Conservation (phyloP, 2,113 vertebrate genomes). For the Caranx melampygus region DNA sequence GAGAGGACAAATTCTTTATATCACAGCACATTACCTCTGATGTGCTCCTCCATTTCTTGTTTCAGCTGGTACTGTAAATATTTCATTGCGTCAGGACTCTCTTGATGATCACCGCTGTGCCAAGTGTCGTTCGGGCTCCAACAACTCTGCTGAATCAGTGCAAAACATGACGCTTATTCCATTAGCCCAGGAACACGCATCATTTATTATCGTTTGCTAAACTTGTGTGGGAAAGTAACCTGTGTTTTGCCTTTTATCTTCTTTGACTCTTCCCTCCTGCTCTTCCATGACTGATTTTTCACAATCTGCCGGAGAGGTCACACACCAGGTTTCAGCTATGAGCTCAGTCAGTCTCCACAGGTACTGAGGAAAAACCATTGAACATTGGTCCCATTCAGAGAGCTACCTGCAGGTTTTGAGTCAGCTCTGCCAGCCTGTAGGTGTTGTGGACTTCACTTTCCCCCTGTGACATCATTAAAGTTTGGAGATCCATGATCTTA, state of each 20-base stretch:
- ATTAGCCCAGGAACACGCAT: background rate
- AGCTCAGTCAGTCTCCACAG: background rate
- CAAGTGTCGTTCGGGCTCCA: constrained; percentile 2
- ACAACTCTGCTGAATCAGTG: constrained; percentile 38
- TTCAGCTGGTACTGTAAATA: constrained; percentile 76
- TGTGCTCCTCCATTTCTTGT: constrained; percentile 80
- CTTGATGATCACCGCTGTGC: constrained; percentile 22
- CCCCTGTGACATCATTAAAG: constrained; percentile 69
- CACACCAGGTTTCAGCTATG: background rate
- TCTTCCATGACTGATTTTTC: constrained; percentile 79
- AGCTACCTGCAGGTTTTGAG: constrained; percentile 84
- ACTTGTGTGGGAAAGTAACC: constrained; percentile 44
- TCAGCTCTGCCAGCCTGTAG: constrained; percentile 76
- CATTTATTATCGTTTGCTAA: background rate
- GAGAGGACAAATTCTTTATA: background rate
- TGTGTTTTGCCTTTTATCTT: constrained; percentile 59
- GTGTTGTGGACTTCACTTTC: constrained; percentile 52
- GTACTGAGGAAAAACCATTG: background rate
- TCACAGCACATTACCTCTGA: constrained; percentile 73
- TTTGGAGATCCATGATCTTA: constrained; percentile 74
- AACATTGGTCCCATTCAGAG: background rate
- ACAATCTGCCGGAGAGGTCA: constrained; percentile 73
- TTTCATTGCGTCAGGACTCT: constrained; percentile 47
- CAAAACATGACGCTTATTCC: background rate
- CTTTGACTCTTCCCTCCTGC: constrained; percentile 66